These are phyloP conservation scores for Tanytarsus gracilentus DNA, from an alignment of 2,888 invertebrate genomes.

Conservation along the genomic window DNA sequence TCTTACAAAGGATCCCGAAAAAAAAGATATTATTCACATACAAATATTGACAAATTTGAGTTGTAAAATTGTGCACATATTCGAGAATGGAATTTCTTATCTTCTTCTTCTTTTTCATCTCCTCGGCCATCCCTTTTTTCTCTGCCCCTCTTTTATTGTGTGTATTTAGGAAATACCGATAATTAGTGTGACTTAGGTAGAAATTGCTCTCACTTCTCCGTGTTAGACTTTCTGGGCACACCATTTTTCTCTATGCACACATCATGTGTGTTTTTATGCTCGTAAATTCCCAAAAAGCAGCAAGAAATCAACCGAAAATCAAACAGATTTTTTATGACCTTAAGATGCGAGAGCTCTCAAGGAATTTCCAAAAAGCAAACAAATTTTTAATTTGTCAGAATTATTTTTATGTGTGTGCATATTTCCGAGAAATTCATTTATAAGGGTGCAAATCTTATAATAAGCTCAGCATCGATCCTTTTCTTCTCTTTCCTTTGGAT, in stretches of 20 bases:
- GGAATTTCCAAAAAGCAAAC: background rate
- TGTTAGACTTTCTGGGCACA: no score
- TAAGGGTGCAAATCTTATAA: background rate
- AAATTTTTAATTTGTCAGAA: background rate
- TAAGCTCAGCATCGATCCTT: background rate
- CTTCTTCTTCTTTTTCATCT: no score
- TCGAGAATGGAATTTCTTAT: background rate
- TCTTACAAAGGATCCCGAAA: no score
- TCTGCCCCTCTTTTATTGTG: slow-evolving; percentile 4
- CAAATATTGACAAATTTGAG: background rate
- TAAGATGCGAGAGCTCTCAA: background rate
- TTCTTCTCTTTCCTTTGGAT: no score
- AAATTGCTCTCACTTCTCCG: background rate
- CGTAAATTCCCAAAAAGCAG: no score
- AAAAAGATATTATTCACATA: no score
- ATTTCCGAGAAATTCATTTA: no score
- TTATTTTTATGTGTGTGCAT: background rate
- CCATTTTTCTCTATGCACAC: no score
- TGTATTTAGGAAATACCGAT: slow-evolving; percentile 12
- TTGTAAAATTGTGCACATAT: background rate
- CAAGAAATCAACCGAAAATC: background rate
- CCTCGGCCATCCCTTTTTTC: no score
- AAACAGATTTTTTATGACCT: background rate
- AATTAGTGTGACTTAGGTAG: slow-evolving; percentile 12
- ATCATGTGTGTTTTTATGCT: no score